Evolutionary conservation across 2,797 vertebrate species (phyloP).

Genomic region (Melanotaenia maccullochi): DNA sequence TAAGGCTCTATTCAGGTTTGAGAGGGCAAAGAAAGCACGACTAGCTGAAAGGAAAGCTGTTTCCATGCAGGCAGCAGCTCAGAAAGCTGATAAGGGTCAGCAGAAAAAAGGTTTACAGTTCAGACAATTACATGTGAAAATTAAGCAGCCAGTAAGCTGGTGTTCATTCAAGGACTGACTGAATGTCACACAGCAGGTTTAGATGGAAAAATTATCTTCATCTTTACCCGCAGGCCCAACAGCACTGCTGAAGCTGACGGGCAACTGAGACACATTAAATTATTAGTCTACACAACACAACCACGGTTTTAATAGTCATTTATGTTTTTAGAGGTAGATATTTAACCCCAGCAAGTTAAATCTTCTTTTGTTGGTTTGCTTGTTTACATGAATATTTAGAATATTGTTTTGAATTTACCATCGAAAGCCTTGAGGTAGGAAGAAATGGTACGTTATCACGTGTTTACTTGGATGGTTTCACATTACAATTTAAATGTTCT

Average conservation of each 20-base stretch:
- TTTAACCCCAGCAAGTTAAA: neutral
- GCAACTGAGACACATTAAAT: too few species aligned
- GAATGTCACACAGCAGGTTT: neutral
- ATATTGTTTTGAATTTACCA: too few species aligned
- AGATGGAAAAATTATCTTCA: neutral
- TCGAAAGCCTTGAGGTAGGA: neutral
- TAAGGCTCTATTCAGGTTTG: neutral
- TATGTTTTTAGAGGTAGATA: neutral
- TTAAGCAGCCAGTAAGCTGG: neutral
- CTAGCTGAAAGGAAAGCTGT: neutral
- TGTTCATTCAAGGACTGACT: neutral
- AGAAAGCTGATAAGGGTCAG: slow-evolving; percentile 7
- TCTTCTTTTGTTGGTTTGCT: too few species aligned
- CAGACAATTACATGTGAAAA: slow-evolving; percentile 6
- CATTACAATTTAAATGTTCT: neutral
- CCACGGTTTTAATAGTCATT: neutral
- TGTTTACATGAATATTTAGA: neutral
- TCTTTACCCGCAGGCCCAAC: neutral
- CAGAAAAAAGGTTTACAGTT: neutral
- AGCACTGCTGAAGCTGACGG: neutral
- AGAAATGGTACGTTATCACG: neutral
- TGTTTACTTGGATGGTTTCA: too few species aligned
- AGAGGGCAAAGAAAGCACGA: neutral
- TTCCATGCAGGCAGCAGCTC: neutral
- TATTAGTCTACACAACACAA: neutral